Conservation (phyloP, 2,888 invertebrate genomes). For the Entomobrya proxima region DNA sequence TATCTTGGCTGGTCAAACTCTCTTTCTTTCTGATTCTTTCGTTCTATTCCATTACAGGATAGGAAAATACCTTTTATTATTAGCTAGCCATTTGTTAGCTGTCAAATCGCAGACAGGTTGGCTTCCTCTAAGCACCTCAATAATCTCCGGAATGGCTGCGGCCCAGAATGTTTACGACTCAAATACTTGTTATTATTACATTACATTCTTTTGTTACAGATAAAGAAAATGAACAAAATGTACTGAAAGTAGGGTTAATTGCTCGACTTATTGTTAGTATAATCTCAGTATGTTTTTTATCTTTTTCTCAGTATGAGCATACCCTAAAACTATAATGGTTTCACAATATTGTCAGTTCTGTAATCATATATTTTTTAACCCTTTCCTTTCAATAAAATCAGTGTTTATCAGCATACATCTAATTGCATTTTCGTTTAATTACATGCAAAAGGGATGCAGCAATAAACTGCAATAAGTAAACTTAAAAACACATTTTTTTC, state of each 20-base stretch:
- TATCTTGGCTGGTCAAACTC: background rate
- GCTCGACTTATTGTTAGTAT: no score
- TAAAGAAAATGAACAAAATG: no score
- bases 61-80: constrained; percentile 51
- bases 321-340: no score
- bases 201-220: no score
- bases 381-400: no score
- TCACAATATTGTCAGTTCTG: no score
- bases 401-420: no score
- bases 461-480: background rate
- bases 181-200: background rate
- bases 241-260: constrained; percentile 1
- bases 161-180: constrained; percentile 27
- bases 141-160: constrained; percentile 61
- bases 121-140: constrained; percentile 65
- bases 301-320: no score
- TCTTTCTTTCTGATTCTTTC: background rate
- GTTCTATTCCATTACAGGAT: constrained; percentile 20
- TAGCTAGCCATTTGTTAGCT: constrained; percentile 63
- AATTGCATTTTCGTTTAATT: no score
- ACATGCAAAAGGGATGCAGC: background rate
- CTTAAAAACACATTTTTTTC: constrained; percentile 20
- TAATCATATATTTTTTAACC: no score
- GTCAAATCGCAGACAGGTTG: constrained; percentile 62
- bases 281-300: no score